These are phyloP conservation scores for Tetrax tetrax DNA, from an alignment of 2,113 vertebrate species.

Conservation along the genomic window DNA sequence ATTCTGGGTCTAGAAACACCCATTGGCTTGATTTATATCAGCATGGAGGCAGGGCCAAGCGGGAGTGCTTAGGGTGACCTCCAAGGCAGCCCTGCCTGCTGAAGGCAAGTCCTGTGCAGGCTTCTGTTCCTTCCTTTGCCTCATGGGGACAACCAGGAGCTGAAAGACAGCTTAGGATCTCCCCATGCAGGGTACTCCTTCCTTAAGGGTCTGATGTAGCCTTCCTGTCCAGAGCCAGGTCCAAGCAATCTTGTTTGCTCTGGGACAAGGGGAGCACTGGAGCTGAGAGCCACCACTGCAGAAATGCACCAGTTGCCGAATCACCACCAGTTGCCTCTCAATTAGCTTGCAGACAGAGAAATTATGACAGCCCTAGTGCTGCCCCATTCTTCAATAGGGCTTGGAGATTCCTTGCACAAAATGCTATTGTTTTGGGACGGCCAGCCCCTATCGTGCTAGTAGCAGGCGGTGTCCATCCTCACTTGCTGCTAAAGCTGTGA, in stretches of 20 bases:
- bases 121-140: background rate
- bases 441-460: rapidly evolving
- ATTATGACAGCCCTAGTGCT: background rate
- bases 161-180: background rate
- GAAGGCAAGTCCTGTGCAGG: background rate
- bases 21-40: background rate
- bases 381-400: rapidly evolving
- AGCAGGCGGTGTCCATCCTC: background rate
- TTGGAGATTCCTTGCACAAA: background rate
- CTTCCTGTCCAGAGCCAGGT: background rate
- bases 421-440: background rate
- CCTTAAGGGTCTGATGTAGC: background rate
- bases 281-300: background rate
- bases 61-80: background rate
- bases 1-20: background rate
- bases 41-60: background rate
- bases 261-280: background rate
- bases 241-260: background rate
- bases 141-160: background rate
- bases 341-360: background rate
- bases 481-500: background rate
- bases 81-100: background rate
- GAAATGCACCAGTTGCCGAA: background rate
- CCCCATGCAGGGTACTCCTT: background rate
- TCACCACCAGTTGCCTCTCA: rapidly evolving